A percentile compares a stretch with the other conserved stretches of the same genome.
These are phyloP conservation scores for Ormyrus pomaceus DNA, from an alignment of 2,888 invertebrate species.

Conservation along the genomic window DNA sequence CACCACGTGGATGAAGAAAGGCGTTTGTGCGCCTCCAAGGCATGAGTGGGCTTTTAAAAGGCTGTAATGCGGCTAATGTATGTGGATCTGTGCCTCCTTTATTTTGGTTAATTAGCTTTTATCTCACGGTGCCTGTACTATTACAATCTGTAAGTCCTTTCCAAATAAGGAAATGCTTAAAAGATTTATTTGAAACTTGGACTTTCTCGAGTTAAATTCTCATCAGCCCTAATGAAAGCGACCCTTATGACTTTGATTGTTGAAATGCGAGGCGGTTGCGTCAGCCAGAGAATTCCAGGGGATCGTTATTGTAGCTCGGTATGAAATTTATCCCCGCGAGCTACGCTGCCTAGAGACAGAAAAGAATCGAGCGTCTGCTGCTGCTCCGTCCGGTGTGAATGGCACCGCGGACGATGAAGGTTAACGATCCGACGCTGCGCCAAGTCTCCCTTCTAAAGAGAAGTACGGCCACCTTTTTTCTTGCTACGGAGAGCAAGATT, in stretches of 20 bases:
- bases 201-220: too few relatives aligned
- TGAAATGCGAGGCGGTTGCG: conserved; percentile 36
- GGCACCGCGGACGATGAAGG: conserved; percentile 41
- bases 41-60: conserved; percentile 33
- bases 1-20: conserved; percentile 12
- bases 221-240: background rate
- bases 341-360: background rate
- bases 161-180: too few relatives aligned
- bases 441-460: too few relatives aligned
- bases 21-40: conserved; percentile 26
- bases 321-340: conserved; percentile 34
- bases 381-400: conserved; percentile 6
- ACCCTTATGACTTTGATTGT: background rate
- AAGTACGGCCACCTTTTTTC: too few relatives aligned
- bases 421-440: conserved; percentile 31
- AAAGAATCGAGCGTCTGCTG: background rate
- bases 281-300: conserved; percentile 23
- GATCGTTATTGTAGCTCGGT: background rate
- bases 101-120: conserved; percentile 24
- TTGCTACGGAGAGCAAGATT: too few relatives aligned
- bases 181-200: too few relatives aligned
- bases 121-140: conserved; percentile 1
- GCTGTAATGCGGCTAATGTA: conserved; percentile 11
- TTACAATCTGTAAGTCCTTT: background rate
- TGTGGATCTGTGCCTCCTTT: conserved; percentile 22